Evolutionary conservation across 2,113 vertebrate species (phyloP), one percentile per base, ranked within the genome.

Genomic region (Sorex fumeus): DNA sequence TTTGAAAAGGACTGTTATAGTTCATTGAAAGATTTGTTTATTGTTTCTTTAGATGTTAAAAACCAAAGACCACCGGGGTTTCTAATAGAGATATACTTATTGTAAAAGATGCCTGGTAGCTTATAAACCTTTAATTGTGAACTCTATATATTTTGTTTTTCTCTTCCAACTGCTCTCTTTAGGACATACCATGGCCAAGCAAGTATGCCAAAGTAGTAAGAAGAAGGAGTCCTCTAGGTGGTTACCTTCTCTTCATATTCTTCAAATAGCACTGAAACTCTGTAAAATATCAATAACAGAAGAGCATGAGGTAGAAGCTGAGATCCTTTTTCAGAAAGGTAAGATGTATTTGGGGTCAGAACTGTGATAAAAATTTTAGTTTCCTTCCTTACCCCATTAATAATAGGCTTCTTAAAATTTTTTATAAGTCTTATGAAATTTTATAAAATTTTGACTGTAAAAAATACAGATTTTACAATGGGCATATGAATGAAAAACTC

Each of bases 261-360:
- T 98, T 79, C 97, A 97, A 69, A 94, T 93, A 53, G 98, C 98
- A 18, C 6, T 98, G 94, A 90, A 89, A 34, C 98, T 99, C 57
- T 98, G 97, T 87, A 97, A 90, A 93, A 62, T 71, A 60, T 96
- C 98, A 27, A 96, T 97, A 45, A 95, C n/a, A 87, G 95, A 94
- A 94, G 97, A 98, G 45, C 0, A 62, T 23, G 97, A 98, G 88
- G 92, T 99, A 80, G 98, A 98, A 96, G 97, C 97, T 28, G 98
- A 99, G 90, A 95, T 99, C 53, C 97, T 99, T 45, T 98, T 98
- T 96, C 98, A 98, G 81, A 98, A 98, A 98, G 98, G 98, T 98
- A 93, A 95, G 89, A 66, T 69, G 64, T 85, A 16, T n/a, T 40
- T 28, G 57, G 1, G 69, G 75, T 79, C 8, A 91, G 71, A 12